These are phyloP conservation scores for Charaxes varanes DNA, from an alignment of 1,140 invertebrate genomes.

Conservation along the genomic window DNA sequence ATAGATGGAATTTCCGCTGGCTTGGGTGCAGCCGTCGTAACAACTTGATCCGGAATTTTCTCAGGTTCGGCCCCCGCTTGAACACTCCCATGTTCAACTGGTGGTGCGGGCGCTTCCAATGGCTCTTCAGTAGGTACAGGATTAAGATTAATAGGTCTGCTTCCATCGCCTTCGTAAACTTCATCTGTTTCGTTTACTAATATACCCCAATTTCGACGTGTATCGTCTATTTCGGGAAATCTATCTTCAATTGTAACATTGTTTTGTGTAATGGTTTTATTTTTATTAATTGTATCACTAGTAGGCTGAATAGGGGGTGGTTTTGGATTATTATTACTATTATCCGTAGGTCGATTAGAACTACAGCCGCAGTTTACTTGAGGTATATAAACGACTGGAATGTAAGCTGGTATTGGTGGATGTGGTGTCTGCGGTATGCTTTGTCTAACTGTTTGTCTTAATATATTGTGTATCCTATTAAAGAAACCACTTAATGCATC, in stretches of 20 bases:
- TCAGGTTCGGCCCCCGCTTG: conserved; percentile 24
- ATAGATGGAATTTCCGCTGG: background rate
- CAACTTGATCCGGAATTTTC: background rate
- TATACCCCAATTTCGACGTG: conserved; percentile 28
- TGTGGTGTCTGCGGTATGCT: conserved; percentile 16
- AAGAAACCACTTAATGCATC: conserved; percentile 34
- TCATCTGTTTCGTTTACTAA: conserved; percentile 2
- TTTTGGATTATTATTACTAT: conserved; percentile 4
- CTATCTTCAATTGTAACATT: conserved; percentile 3
- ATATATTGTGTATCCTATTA: conserved; percentile 38
- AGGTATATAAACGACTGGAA: conserved; percentile 38
- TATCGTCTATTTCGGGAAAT: conserved; percentile 30
- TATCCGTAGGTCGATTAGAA: conserved; percentile 3
- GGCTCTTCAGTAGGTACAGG: conserved; percentile 31
- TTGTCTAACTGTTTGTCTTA: conserved; percentile 26
- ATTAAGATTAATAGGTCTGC: conserved; percentile 45
- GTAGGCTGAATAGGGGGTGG: conserved; percentile 1
- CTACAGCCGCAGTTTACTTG: conserved; percentile 29
- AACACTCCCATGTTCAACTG: conserved; percentile 45
- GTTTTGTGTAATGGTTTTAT: conserved; percentile 14
- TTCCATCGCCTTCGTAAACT: conserved; percentile 22
- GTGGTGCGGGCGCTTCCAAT: conserved; percentile 29
- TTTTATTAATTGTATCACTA: conserved; percentile 1
- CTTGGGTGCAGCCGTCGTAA: background rate
- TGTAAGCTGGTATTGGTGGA: conserved; percentile 24